These are phyloP conservation scores for Dorcus hopei DNA, from an alignment of 2,888 invertebrate genomes.

Conservation along the genomic window DNA sequence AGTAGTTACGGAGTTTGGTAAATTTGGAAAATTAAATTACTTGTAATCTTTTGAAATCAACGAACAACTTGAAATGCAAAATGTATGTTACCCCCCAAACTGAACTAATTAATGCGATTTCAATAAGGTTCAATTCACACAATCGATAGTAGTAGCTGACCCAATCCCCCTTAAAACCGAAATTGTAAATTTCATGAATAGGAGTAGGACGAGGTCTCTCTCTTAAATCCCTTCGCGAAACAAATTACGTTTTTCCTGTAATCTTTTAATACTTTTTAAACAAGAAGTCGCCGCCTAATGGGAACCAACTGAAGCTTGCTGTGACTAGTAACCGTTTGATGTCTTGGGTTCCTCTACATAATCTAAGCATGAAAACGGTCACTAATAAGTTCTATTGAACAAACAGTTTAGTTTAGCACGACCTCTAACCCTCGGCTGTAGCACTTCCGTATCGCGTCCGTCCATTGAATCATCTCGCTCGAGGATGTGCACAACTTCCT, in stretches of 20 bases:
- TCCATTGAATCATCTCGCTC: conserved; percentile 33
- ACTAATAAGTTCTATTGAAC: conserved; percentile 27
- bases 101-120: no score
- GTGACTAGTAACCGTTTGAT: not conserved
- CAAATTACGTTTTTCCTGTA: not conserved
- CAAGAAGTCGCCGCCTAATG: not conserved
- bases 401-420: conserved; percentile 25
- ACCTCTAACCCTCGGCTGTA: conserved; percentile 22
- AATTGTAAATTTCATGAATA: no score
- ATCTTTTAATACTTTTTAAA: conserved; percentile 15
- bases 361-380: conserved; percentile 19
- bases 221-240: no score
- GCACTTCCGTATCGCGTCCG: conserved; percentile 33
- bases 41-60: no score
- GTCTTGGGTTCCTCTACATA: conserved; percentile 15
- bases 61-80: no score
- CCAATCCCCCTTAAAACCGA: no score
- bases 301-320: no score
- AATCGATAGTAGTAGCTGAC: no score
- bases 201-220: no score
- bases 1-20: not conserved
- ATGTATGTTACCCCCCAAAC: no score
- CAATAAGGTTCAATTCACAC: no score
- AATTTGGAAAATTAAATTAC: no score
- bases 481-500: conserved; percentile 34